A percentile compares a stretch with the other conserved stretches of the same genome.
Conservation (phyloP, 2,797 vertebrate species). For the Botia kubotai region DNA sequence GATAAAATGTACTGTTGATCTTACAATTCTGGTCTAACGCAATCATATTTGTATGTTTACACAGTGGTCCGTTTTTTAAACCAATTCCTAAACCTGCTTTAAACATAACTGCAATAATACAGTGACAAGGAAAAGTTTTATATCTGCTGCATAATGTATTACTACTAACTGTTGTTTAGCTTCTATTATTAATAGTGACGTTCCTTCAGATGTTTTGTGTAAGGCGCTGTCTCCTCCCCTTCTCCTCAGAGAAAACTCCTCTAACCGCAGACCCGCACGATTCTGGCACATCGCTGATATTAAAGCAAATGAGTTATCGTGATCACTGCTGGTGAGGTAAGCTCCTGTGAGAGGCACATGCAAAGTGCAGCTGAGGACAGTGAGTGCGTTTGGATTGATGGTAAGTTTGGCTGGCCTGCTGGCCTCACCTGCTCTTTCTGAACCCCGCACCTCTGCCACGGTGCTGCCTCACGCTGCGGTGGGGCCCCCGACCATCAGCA, state of each 20-base stretch:
- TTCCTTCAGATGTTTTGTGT: neutral
- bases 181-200: neutral
- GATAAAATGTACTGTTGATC: neutral
- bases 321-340: neutral
- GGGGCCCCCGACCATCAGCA: constrained; percentile 57
- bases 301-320: neutral
- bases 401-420: constrained; percentile 13
- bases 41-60: neutral
- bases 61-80: neutral
- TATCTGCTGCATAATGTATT: neutral
- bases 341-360: neutral
- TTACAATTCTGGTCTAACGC: too few relatives aligned
- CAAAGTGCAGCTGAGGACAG: neutral
- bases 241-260: neutral
- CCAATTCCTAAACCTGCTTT: neutral
- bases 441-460: constrained; percentile 30
- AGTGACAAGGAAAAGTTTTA: neutral
- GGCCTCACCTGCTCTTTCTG: constrained; percentile 27
- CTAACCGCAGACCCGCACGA: neutral
- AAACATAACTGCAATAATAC: neutral
- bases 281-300: neutral
- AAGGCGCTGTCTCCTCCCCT: neutral
- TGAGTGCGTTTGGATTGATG: constrained; percentile 9
- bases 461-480: constrained; percentile 10
- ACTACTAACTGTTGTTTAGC: neutral